Conservation (phyloP, 2,888 invertebrate genomes). For the Cryptus armator region DNA sequence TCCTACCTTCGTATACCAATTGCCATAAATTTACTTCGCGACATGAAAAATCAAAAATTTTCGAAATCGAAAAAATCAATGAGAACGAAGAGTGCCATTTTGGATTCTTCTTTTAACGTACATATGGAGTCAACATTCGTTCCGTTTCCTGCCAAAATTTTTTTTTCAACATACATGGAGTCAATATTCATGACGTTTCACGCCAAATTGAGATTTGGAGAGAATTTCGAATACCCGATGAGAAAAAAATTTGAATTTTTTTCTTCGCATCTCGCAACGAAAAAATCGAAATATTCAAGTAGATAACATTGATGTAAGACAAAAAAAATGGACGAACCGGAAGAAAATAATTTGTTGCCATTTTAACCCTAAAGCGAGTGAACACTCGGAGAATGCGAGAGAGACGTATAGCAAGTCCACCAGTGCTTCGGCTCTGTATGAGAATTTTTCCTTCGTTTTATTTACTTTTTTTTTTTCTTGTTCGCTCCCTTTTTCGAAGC, state of each 20-base stretch:
- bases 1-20: neutral
- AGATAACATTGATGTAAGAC: neutral
- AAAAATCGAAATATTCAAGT: neutral
- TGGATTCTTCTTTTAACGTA: no score
- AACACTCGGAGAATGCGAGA: constrained; percentile 7
- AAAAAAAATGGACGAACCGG: constrained; percentile 34
- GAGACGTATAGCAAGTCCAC: constrained; percentile 27
- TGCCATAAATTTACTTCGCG: neutral
- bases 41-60: neutral
- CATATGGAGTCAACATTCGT: no score
- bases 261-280: neutral
- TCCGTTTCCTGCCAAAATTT: no score
- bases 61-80: no score
- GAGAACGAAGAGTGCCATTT: no score
- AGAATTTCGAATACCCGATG: no score
- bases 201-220: no score
- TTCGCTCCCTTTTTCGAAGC: constrained; percentile 69
- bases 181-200: no score
- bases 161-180: no score
- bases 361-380: constrained; percentile 40
- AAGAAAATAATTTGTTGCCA: constrained; percentile 55
- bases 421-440: constrained; percentile 49
- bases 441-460: constrained; percentile 70
- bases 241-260: no score
- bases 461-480: constrained; percentile 47